Evolutionary conservation across 2,113 vertebrate species (phyloP), one percentile per base, ranked within the genome.

Genomic region (Stegostoma tigrinum): DNA sequence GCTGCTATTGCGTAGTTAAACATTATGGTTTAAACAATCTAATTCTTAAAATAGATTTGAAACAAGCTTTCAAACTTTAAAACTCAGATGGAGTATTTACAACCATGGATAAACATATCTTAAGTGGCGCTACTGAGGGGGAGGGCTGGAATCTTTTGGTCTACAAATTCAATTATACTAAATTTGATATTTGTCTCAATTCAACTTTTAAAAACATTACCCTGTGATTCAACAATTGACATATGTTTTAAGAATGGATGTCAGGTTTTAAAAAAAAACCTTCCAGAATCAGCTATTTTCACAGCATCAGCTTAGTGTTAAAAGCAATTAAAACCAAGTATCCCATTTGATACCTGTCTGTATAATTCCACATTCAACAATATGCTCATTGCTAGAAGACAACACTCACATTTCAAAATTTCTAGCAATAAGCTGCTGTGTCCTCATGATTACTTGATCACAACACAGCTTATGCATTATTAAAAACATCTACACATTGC

Each of bases 401-500:
- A 10, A 38, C 15, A 70, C n/a, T 94, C 23, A 7, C 67, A 70
- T 23, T 24, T 70, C 42, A 94, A 61, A 12, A 61, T 27, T 94
- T 94, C 67, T 48, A 94, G 67, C 94, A 24, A 67, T 95, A 75
- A 95, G 68, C 70, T 75, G 94, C 42, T 52, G 42, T 75, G 94
- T 75, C 23, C 1, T 6, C 38, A 38, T 72, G 67, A 52, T 72
- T 42, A 94, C 21, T n/a, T 70, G 72, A 72, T 72, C 42, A 45
- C 94, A 34, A 95, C 94, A 95, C 94, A 95, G 67, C 24, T 95
- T 70, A 52, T 72, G 45, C 45, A 70, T 75, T 72, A 52, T 72
- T 72, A 42, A 72, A 95, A 68, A 95, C 94, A 95, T 72, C 68
- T 95, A 95, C 38, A 95, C 94, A 95, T 95, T 68, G 94, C 94